Conservation (phyloP, 2,113 vertebrate genomes). For the Daubentonia madagascariensis region DNA sequence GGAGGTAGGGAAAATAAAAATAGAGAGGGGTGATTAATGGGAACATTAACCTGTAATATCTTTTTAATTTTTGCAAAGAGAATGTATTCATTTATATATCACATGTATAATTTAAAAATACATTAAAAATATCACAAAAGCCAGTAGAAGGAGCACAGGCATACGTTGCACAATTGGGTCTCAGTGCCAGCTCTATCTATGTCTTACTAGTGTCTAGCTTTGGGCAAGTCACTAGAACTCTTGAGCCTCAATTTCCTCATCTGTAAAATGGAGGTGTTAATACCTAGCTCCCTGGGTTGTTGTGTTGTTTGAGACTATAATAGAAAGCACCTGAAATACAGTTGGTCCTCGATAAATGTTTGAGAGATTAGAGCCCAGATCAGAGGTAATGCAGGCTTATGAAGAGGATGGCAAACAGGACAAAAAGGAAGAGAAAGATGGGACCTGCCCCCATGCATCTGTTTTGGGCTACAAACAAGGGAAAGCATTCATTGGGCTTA, state of each 20-base stretch:
- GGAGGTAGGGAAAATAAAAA: background rate
- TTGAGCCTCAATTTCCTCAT: background rate
- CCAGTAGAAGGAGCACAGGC: background rate
- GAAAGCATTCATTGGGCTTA: background rate
- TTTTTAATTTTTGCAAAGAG: background rate
- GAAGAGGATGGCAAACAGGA: background rate
- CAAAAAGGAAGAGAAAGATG: background rate
- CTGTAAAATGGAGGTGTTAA: background rate
- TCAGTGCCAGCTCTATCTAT: background rate
- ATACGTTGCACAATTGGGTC: background rate
- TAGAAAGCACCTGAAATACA: background rate
- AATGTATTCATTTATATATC: background rate
- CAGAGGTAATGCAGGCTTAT: background rate
- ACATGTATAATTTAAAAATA: background rate
- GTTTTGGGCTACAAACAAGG: background rate
- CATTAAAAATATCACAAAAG: background rate
- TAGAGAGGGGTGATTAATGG: background rate
- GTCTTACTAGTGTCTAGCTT: background rate
- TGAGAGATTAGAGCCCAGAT: background rate
- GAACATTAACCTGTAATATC: background rate
- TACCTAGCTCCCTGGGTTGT: background rate
- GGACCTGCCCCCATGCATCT: background rate
- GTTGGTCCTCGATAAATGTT: background rate
- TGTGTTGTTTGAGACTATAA: background rate
- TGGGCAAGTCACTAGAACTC: background rate